phyloP scores from a whole-genome alignment of 1,140 invertebrate genomes.

The Chlorops oryzae region DNA sequence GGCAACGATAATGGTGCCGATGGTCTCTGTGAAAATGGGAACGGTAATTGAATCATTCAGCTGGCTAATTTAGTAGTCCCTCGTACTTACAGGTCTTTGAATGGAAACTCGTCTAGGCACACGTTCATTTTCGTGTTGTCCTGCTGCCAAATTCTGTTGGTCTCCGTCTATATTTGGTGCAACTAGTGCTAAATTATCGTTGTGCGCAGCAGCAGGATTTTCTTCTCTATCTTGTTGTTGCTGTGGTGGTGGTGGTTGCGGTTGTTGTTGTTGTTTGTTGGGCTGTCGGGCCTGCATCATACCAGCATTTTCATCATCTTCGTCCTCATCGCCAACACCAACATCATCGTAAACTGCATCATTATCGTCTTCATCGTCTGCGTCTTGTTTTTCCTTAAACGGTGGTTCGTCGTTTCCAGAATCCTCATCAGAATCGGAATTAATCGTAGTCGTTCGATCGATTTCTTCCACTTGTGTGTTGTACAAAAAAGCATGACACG shows the following conservation, averaged over 20 bases:
- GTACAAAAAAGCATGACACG: constrained; percentile 87
- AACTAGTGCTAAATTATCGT: neutral
- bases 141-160: neutral
- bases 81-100: too few species aligned
- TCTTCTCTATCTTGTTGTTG: constrained; percentile 14
- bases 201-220: constrained; percentile 1
- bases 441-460: constrained; percentile 54
- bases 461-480: constrained; percentile 54
- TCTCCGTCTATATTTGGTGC: too few species aligned
- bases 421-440: constrained; percentile 80
- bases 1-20: constrained; percentile 30
- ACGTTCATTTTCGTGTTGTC: constrained; percentile 25
- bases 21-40: too few species aligned
- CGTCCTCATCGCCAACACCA: constrained; percentile 32
- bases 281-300: neutral
- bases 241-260: too few species aligned
- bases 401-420: constrained; percentile 92
- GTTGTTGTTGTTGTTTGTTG: neutral
- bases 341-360: constrained; percentile 6
- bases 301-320: constrained; percentile 28
- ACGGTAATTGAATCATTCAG: too few species aligned
- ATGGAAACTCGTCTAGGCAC: constrained; percentile 33
- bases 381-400: constrained; percentile 51
- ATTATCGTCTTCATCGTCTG: constrained; percentile 49
- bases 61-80: too few species aligned